Conservation (phyloP, 2,113 vertebrate genomes). For the Passerina amoena region DNA sequence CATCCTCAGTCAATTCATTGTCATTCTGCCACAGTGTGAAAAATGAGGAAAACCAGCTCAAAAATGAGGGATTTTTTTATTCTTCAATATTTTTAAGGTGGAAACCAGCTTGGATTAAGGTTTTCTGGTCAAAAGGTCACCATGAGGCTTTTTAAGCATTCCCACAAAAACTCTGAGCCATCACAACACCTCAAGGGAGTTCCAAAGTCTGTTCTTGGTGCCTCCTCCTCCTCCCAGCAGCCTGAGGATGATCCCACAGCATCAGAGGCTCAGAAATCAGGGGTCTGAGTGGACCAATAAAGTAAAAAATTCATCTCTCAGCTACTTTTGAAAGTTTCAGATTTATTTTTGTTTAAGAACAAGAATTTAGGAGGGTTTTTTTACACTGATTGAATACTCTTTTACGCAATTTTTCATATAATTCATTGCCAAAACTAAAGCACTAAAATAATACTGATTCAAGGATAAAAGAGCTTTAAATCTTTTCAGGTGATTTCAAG, state of each 20-base stretch:
- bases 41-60: not conserved
- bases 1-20: not conserved
- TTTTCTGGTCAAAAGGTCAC: not conserved
- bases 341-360: constrained; percentile 1
- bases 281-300: not conserved
- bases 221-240: not conserved
- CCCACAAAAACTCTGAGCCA: not conserved
- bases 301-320: not conserved
- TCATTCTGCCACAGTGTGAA: not conserved
- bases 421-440: not conserved
- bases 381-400: not conserved
- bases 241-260: not conserved
- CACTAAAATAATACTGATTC: not conserved
- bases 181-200: not conserved
- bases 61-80: not conserved
- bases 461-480: not conserved
- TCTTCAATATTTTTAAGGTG: not conserved
- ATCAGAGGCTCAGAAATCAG: not conserved
- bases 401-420: not conserved
- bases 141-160: not conserved
- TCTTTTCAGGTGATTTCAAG: not conserved
- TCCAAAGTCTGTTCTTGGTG: not conserved
- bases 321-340: not conserved
- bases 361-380: not conserved
- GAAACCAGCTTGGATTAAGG: not conserved